Percentiles rank a stretch among this genome's conserved stretches.
phyloP scores from a whole-genome alignment of 1,140 invertebrate species.

The Prorops nasuta region DNA sequence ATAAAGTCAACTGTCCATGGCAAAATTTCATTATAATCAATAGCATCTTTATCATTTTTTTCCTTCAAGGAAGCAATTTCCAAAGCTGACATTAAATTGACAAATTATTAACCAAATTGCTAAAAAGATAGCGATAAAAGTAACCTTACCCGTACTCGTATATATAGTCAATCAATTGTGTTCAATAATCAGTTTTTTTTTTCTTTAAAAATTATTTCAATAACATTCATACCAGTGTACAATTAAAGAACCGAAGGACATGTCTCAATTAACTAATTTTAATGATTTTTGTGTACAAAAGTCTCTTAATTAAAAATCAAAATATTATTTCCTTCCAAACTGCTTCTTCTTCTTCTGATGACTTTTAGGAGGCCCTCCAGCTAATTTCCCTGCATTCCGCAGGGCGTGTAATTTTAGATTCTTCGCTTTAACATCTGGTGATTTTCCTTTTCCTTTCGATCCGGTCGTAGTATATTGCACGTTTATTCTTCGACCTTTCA shows the following conservation, averaged over 20 bases:
- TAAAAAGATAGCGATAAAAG: background rate
- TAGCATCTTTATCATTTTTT: constrained; percentile 9
- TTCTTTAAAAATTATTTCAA: too few species aligned
- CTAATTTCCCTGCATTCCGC: constrained; percentile 47
- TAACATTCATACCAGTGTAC: too few species aligned
- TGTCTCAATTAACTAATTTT: too few species aligned
- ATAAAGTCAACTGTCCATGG: background rate
- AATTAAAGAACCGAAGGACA: too few species aligned
- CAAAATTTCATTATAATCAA: background rate
- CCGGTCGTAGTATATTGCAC: constrained; percentile 50
- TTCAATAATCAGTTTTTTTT: background rate
- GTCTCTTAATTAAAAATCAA: too few species aligned
- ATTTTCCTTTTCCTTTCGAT: constrained; percentile 38
- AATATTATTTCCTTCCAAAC: too few species aligned
- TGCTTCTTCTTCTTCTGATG: constrained; percentile 6
- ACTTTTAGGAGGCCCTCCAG: constrained; percentile 34
- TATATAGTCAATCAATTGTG: background rate
- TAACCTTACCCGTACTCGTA: background rate
- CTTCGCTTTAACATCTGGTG: constrained; percentile 46
- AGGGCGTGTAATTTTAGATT: constrained; percentile 55
- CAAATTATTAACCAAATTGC: background rate
- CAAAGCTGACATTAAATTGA: too few species aligned
- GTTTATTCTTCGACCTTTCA: constrained; percentile 52
- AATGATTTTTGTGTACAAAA: too few species aligned
- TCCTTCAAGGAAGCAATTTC: constrained; percentile 1